Base-by-base conservation (phyloP, 2,888 invertebrate species). In the Acanthopleura granulata region DNA sequence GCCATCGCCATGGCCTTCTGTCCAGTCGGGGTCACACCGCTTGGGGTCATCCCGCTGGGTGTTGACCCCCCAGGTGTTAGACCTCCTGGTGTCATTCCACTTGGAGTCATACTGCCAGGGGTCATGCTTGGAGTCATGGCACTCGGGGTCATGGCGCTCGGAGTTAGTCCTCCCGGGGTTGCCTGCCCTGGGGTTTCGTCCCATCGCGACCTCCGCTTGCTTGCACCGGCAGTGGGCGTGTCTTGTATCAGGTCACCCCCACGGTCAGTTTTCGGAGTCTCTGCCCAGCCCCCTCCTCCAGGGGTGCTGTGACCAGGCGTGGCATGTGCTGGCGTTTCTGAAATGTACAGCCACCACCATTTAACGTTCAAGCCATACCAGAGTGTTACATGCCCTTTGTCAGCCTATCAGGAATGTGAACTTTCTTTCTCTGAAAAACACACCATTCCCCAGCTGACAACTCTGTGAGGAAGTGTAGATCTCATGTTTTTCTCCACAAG, bases 1-100 rank as follows among this genome's bases (percentile, higher is more conserved):
- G 97, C 97, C 95, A 99, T 95, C 0, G 95, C 97, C 98, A 99
- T 99, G 0, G 99, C 99, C 90, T 98, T 98, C 1, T 95, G 93
- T 89, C 81, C 92, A 29, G 90, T 90, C 0, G 92, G 92, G 0
- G 92, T 93, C 0, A 90, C 83, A 18, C 91, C 91, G 72, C 90
- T 90, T 0, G 89, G 88, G 3, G 90, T 89, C 78, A 87, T 85
- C 75, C 90, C 88, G 16, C 87, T 85, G 0, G 91, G 91, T 0
- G 91, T 91, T 3, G 57, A 57, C 12, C 88, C 88, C 49, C 87
- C 85, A 9, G 88, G 88, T 0, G 87, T 88, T 76, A 84, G 82
- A 49, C 77, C 78, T 18, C 0, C 97, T 96, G 9, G 97, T 97
- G 0, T 95, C 61, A 94, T 93, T 0, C 88, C 86, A 74, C 86